These are phyloP conservation scores for Mastomys natalensis DNA, from an alignment of 2,113 vertebrate genomes.

Conservation along the genomic window DNA sequence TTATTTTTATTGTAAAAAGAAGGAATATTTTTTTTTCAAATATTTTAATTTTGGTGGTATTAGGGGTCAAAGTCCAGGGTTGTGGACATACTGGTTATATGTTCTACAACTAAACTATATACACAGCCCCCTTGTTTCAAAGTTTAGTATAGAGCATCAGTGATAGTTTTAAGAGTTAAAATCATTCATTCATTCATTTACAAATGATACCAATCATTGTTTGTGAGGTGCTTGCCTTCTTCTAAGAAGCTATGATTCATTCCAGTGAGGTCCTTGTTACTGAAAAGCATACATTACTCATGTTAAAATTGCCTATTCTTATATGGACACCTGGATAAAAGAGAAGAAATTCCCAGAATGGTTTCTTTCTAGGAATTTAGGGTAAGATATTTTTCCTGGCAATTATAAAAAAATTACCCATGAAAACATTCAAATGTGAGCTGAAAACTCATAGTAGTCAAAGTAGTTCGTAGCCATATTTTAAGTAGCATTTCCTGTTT, in stretches of 20 bases:
- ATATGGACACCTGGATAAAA: neutral
- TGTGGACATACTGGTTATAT: neutral
- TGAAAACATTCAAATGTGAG: neutral
- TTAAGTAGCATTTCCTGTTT: neutral
- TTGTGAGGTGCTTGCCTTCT: neutral
- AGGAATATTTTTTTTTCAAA: neutral
- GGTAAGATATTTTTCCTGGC: neutral
- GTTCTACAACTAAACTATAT: too few relatives aligned
- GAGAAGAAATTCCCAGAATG: neutral
- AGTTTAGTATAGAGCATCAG: neutral
- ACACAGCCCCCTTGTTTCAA: neutral
- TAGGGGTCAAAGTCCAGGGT: neutral
- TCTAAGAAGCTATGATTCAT: neutral
- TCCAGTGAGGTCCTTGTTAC: neutral
- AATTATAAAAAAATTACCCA: neutral
- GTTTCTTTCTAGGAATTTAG: conserved; percentile 4
- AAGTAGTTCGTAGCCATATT: neutral
- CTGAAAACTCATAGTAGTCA: neutral
- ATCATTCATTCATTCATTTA: neutral
- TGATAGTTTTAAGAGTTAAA: neutral
- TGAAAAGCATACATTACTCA: neutral
- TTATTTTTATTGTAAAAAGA: neutral
- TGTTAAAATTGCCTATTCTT: neutral
- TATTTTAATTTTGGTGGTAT: neutral
- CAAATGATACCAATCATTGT: neutral